These are phyloP conservation scores for Agrypnia vestita DNA, from an alignment of 1,140 invertebrate species.

Conservation along the genomic window DNA sequence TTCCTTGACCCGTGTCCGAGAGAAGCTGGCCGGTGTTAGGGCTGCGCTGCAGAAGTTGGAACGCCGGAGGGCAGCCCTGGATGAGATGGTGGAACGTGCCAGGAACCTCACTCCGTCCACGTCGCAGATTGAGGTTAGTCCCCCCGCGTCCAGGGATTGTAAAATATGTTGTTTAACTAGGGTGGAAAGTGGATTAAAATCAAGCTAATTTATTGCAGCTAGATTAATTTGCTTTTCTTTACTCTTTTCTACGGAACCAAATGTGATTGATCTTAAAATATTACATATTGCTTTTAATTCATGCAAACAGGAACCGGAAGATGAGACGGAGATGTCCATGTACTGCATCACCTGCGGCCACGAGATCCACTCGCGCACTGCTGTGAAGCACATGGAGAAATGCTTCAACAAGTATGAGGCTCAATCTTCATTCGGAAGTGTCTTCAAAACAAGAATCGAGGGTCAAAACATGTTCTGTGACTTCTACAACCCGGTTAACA, in stretches of 20 bases:
- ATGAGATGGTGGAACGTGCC: constrained; percentile 86
- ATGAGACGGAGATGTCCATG: constrained; percentile 89
- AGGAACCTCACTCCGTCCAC: constrained; percentile 72
- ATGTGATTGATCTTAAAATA: no score
- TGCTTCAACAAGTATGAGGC: constrained; percentile 98
- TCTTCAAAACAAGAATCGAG: constrained; percentile 95
- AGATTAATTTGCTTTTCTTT: no score
- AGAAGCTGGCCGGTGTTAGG: constrained; percentile 84
- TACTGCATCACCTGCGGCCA: constrained; percentile 98
- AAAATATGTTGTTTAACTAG: no score
- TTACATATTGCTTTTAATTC: no score
- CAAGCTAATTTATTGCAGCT: no score
- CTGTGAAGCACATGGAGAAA: constrained; percentile 95
- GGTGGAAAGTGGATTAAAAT: no score
- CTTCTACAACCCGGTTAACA: constrained; percentile 91
- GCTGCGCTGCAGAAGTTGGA: constrained; percentile 85
- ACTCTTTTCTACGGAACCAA: no score
- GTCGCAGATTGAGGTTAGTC: constrained; percentile 49
- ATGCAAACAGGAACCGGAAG: constrained; percentile 69
- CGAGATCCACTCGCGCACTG: constrained; percentile 90
- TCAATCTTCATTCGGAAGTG: constrained; percentile 96
- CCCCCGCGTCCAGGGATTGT: no score
- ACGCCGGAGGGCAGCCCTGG: constrained; percentile 83
- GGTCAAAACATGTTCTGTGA: constrained; percentile 98
- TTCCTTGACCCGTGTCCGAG: constrained; percentile 86